A percentile compares a stretch with the other conserved stretches of the same genome.
Evolutionary conservation across 1,140 invertebrate genomes (phyloP).

Genomic region (Trissolcus basalis): DNA sequence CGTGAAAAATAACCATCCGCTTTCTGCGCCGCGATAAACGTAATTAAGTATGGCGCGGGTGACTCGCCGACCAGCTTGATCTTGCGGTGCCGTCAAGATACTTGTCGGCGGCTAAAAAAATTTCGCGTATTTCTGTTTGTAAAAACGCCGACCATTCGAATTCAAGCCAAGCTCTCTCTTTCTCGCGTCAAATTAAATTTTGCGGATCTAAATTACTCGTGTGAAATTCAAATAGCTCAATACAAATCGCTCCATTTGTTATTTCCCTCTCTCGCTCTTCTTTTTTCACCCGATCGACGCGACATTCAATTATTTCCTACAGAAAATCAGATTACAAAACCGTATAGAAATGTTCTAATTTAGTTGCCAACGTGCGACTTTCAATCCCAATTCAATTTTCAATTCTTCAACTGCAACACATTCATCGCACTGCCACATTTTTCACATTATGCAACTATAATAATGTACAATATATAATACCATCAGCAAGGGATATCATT

Average conservation of each 20-base stretch:
- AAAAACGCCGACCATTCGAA: too few relatives aligned
- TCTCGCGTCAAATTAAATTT: too few relatives aligned
- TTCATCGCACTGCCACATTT: not conserved
- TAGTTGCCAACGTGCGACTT: not conserved
- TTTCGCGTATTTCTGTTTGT: not conserved
- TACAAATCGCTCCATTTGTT: too few relatives aligned
- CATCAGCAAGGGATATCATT: too few relatives aligned
- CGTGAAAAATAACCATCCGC: constrained; percentile 33
- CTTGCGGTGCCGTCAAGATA: not conserved
- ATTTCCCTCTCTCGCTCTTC: too few relatives aligned
- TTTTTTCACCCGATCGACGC: too few relatives aligned
- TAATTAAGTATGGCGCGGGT: constrained; percentile 37
- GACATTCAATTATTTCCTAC: not conserved
- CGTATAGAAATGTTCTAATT: not conserved
- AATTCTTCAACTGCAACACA: not conserved
- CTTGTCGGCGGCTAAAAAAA: constrained; percentile 3
- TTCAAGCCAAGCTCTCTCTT: too few relatives aligned
- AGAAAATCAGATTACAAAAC: not conserved
- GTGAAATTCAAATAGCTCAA: too few relatives aligned
- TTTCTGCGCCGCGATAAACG: constrained; percentile 23
- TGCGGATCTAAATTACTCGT: too few relatives aligned
- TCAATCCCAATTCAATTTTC: constrained; percentile 2
- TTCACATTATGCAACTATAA: not conserved
- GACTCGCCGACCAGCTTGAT: constrained; percentile 1
- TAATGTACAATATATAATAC: too few relatives aligned